These are phyloP conservation scores for Pipistrellus pipistrellus DNA, from an alignment of 2,797 vertebrate genomes.

Conservation along the genomic window DNA sequence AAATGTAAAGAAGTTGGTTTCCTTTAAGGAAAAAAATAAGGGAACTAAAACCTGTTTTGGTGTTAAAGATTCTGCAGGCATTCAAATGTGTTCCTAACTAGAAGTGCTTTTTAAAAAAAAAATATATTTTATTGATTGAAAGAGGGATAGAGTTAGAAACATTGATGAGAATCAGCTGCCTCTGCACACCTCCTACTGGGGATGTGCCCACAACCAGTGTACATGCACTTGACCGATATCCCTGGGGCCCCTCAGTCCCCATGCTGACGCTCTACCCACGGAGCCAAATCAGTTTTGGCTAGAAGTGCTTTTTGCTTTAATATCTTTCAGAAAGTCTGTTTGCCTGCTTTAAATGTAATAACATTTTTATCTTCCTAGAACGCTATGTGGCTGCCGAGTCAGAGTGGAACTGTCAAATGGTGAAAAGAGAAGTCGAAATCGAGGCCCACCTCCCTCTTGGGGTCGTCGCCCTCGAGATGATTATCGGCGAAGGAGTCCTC, in stretches of 20 bases:
- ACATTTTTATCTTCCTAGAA: conserved; percentile 86
- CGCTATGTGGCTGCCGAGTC: conserved; percentile 96
- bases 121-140: too few species aligned
- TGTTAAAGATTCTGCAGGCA: background rate
- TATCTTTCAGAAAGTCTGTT: background rate
- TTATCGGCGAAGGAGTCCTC: conserved; percentile 95
- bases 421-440: conserved; percentile 96
- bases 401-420: conserved; percentile 98
- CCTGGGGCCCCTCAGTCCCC: too few species aligned
- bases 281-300: too few species aligned
- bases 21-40: background rate
- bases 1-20: background rate
- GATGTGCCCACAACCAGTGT: too few species aligned
- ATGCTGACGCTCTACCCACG: too few species aligned
- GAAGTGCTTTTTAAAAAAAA: background rate
- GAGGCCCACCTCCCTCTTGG: conserved; percentile 97
- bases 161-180: too few species aligned
- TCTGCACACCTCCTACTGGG: too few species aligned
- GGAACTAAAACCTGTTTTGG: background rate
- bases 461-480: conserved; percentile 96
- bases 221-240: too few species aligned
- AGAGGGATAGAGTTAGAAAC: too few species aligned
- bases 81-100: background rate
- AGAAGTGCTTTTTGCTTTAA: background rate
- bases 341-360: background rate